phyloP scores from a whole-genome alignment of 2,113 vertebrate species.

The Protobothrops flavoviridis region DNA sequence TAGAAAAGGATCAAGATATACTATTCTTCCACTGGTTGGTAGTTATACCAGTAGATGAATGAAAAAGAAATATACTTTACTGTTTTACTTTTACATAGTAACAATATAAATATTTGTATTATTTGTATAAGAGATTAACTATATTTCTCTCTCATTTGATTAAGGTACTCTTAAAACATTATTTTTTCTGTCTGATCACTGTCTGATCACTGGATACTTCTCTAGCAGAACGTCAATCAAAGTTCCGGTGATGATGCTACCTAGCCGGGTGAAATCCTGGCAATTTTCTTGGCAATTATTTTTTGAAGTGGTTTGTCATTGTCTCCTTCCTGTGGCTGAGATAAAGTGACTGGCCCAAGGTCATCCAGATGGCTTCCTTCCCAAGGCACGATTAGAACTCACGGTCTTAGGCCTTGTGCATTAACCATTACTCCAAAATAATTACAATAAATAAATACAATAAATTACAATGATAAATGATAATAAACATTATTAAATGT shows the following conservation, averaged over 20 bases:
- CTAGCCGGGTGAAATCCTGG: too few relatives aligned
- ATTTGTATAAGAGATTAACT: too few relatives aligned
- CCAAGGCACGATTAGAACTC: not conserved
- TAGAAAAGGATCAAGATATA: not conserved
- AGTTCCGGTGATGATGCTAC: too few relatives aligned
- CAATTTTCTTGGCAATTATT: not conserved
- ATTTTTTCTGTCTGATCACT: too few relatives aligned
- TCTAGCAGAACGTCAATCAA: too few relatives aligned
- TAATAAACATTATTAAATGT: not conserved
- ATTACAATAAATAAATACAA: not conserved
- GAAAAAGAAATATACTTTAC: too few relatives aligned
- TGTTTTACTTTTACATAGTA: too few relatives aligned
- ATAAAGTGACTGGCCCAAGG: not conserved
- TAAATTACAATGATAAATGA: not conserved
- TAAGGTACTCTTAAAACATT: too few relatives aligned
- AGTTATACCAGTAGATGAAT: too few relatives aligned
- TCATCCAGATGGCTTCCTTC: not conserved
- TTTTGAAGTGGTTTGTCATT: not conserved
- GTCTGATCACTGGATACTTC: too few relatives aligned
- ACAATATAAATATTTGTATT: too few relatives aligned
- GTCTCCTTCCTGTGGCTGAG: not conserved
- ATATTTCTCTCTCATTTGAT: too few relatives aligned
- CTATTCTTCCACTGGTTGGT: not conserved
- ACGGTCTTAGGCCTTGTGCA: not conserved
- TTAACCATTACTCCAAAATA: not conserved